Conservation (phyloP, 2,888 invertebrate genomes). For the Bruchidius siliquastri region DNA sequence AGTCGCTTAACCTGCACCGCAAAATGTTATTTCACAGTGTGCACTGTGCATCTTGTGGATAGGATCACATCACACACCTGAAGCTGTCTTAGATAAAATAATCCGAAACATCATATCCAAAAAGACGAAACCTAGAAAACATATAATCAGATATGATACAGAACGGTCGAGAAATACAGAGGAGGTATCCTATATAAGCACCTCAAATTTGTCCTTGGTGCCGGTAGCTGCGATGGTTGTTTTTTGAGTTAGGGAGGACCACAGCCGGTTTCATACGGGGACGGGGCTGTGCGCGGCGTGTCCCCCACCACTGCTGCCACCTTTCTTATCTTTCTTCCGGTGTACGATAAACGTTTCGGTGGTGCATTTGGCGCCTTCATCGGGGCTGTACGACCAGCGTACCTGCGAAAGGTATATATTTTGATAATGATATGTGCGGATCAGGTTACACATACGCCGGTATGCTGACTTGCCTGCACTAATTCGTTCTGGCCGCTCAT, state of each 20-base stretch:
- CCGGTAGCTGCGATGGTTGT: background rate
- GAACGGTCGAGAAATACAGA: background rate
- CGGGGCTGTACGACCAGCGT: slow-evolving; percentile 47
- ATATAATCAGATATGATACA: background rate
- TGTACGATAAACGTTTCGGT: slow-evolving; percentile 42
- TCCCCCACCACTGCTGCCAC: background rate
- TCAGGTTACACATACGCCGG: too few species aligned
- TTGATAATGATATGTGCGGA: too few species aligned
- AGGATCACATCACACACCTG: too few species aligned
- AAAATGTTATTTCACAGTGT: too few species aligned
- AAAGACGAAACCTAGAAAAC: background rate
- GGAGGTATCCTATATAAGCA: slow-evolving; percentile 13
- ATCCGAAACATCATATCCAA: background rate
- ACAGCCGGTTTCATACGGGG: slow-evolving; percentile 40
- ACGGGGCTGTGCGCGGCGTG: slow-evolving; percentile 40
- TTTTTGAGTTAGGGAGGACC: background rate
- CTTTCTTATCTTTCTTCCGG: slow-evolving; percentile 41
- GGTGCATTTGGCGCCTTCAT: slow-evolving; percentile 47
- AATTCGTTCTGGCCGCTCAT: too few species aligned
- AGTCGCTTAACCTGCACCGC: too few species aligned
- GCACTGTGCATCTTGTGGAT: too few species aligned
- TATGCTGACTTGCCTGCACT: too few species aligned
- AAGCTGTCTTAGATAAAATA: background rate
- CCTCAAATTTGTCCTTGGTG: slow-evolving; percentile 17
- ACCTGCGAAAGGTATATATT: slow-evolving; percentile 18